phyloP scores from a whole-genome alignment of 2,113 vertebrate genomes.

The Prinia subflava region DNA sequence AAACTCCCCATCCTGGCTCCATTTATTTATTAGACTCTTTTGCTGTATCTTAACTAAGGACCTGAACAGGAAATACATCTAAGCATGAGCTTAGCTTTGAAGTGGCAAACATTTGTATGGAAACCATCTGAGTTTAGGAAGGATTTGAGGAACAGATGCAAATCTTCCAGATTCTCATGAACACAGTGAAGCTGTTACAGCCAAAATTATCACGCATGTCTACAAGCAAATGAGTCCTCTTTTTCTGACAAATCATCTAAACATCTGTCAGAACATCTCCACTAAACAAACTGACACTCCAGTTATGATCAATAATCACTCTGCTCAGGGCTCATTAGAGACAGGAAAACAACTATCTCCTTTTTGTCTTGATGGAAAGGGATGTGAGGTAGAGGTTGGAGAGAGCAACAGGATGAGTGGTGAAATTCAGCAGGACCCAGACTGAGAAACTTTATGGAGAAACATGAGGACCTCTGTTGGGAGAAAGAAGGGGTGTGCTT shows the following conservation, averaged over 20 bases:
- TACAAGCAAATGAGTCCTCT: not conserved
- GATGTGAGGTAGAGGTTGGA: not conserved
- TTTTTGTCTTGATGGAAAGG: not conserved
- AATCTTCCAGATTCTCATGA: not conserved
- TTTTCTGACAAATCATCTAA: not conserved
- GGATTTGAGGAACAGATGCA: not conserved
- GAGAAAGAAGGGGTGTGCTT: not conserved
- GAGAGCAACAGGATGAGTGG: not conserved
- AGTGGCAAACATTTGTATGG: fast-evolving
- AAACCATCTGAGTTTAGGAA: not conserved
- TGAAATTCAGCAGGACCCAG: not conserved
- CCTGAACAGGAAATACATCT: not conserved
- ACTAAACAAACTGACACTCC: not conserved
- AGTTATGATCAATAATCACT: not conserved
- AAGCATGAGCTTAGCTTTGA: not conserved
- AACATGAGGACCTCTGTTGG: not conserved
- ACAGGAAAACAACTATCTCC: not conserved
- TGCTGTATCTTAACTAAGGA: not conserved
- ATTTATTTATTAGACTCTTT: not conserved
- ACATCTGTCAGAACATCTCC: not conserved
- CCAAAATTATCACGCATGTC: not conserved
- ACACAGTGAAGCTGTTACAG: not conserved
- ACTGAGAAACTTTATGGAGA: not conserved
- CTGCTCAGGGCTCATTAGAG: not conserved
- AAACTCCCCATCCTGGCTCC: not conserved